Conservation (phyloP, 2,888 invertebrate species). For the Gymnosoma rotundatum region DNA sequence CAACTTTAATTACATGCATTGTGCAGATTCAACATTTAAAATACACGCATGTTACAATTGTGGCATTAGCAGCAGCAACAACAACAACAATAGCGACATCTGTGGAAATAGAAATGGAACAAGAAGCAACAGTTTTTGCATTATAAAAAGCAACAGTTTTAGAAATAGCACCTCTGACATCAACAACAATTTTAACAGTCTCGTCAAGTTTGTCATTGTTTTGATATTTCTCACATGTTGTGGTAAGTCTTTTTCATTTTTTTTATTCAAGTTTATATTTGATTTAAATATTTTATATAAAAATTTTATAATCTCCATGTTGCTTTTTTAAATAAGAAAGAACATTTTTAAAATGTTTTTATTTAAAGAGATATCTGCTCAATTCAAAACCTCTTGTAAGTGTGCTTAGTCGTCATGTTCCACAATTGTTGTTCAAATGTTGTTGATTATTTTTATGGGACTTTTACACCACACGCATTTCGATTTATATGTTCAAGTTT, state of each 20-base stretch:
- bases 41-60: slow-evolving; percentile 46
- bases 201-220: slow-evolving; percentile 62
- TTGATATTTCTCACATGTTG: slow-evolving; percentile 68
- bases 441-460: too few species aligned
- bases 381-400: too few species aligned
- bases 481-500: too few species aligned
- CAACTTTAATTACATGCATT: slow-evolving; percentile 69
- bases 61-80: slow-evolving; percentile 14
- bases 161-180: slow-evolving; percentile 55
- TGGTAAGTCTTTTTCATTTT: slow-evolving; percentile 68
- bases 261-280: neutral
- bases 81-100: slow-evolving; percentile 26
- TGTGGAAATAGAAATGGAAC: slow-evolving; percentile 38
- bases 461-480: too few species aligned
- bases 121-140: slow-evolving; percentile 61
- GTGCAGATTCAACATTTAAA: slow-evolving; percentile 57
- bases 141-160: slow-evolving; percentile 65
- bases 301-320: neutral
- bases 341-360: too few species aligned
- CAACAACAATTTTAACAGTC: slow-evolving; percentile 59
- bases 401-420: too few species aligned
- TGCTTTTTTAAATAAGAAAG: neutral
- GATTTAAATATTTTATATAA: neutral
- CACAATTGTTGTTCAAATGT: too few species aligned
- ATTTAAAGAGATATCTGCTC: too few species aligned